These are phyloP conservation scores for Semaprochilodus insignis DNA, from an alignment of 2,797 vertebrate genomes.

Conservation along the genomic window DNA sequence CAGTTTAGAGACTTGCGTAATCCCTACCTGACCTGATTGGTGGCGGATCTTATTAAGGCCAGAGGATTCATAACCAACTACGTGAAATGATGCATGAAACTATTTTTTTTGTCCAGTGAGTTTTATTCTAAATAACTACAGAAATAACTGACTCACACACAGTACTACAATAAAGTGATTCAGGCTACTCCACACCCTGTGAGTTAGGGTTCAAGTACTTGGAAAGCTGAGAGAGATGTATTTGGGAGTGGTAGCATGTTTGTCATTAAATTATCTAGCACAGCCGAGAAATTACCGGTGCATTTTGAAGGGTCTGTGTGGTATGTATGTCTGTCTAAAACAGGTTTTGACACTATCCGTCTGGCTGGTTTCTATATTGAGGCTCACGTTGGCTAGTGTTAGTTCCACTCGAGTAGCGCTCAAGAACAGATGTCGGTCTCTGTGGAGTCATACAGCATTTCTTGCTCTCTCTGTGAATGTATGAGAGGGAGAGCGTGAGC, in stretches of 20 bases:
- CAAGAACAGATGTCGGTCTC: not conserved
- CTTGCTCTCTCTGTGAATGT: not conserved
- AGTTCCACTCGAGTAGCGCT: not conserved
- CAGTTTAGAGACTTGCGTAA: too few relatives aligned
- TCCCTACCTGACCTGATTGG: too few relatives aligned
- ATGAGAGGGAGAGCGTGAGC: not conserved
- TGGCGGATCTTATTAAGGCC: too few relatives aligned
- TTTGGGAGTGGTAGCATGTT: not conserved
- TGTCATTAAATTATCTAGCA: not conserved
- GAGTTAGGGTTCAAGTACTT: not conserved
- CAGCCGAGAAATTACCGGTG: not conserved
- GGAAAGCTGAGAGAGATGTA: not conserved
- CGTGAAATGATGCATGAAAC: too few relatives aligned
- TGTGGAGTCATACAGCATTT: not conserved
- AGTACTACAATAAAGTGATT: not conserved
- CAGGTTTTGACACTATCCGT: not conserved
- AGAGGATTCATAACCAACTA: too few relatives aligned
- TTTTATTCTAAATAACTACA: not conserved
- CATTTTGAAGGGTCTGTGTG: too few relatives aligned
- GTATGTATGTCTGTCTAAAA: not conserved
- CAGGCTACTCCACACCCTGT: not conserved
- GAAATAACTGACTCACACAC: not conserved
- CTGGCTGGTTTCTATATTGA: not conserved
- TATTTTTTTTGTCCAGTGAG: too few relatives aligned
- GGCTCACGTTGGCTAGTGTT: constrained; percentile 5